Conservation (phyloP, 1,140 invertebrate genomes). For the Druon quercuslanigerum region DNA sequence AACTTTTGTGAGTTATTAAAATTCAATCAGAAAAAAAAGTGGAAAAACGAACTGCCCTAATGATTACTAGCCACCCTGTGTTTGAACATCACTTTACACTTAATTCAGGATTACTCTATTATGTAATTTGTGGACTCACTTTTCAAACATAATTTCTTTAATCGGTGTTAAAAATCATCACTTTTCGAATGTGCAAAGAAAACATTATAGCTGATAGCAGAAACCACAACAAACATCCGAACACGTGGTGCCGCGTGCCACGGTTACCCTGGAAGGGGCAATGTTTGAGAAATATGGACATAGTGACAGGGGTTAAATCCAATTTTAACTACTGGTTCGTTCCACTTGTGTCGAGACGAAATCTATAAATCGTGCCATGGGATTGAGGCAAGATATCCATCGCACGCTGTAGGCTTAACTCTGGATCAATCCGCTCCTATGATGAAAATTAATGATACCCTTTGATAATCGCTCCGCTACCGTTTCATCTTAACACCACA, state of each 20-base stretch:
- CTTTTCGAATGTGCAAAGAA: neutral
- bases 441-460: constrained; percentile 28
- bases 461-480: neutral
- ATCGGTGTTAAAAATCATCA: neutral
- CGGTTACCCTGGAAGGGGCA: constrained; percentile 49
- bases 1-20: too few species aligned
- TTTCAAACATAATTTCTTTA: neutral
- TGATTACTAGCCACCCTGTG: too few species aligned
- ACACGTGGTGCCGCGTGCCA: constrained; percentile 62
- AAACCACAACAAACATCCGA: constrained; percentile 25
- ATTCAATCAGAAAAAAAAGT: too few species aligned
- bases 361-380: constrained; percentile 32
- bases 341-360: constrained; percentile 26
- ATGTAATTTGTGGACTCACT: too few species aligned
- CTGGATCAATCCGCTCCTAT: neutral
- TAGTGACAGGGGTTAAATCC: constrained; percentile 62
- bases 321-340: constrained; percentile 54
- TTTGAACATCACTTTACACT: too few species aligned
- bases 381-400: constrained; percentile 20
- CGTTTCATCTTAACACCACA: neutral
- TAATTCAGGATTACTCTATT: too few species aligned
- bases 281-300: constrained; percentile 60
- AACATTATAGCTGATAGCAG: neutral
- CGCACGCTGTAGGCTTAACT: constrained; percentile 18
- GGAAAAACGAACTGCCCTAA: too few species aligned